Percentiles rank a stretch among this genome's conserved stretches.
These are phyloP conservation scores for Dromaius novaehollandiae DNA, from an alignment of 2,113 vertebrate species.

Conservation along the genomic window DNA sequence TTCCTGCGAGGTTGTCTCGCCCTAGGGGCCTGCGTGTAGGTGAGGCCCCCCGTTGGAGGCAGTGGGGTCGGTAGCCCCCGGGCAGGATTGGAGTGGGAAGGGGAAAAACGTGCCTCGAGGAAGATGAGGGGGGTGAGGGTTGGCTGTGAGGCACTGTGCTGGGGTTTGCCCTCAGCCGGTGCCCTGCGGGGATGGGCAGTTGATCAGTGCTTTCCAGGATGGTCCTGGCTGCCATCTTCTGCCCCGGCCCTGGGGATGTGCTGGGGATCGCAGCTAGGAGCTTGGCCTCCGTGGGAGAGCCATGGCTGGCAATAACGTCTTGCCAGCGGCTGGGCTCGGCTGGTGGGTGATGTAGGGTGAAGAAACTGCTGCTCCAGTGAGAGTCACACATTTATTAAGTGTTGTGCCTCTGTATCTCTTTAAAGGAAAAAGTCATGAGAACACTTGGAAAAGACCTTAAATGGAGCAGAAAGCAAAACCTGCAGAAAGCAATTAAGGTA, in stretches of 20 bases:
- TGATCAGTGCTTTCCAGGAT: neutral
- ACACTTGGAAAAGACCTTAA: conserved; percentile 8
- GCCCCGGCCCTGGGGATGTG: neutral
- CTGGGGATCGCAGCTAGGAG: no score
- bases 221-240: neutral
- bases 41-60: fast-evolving
- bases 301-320: neutral
- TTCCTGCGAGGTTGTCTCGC: neutral
- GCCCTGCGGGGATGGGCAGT: neutral
- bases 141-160: conserved; percentile 56
- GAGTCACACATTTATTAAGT: neutral
- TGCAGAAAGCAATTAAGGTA: neutral
- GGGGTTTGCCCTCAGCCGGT: neutral
- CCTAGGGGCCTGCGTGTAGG: no score
- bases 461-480: conserved; percentile 16
- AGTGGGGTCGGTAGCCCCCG: fast-evolving
- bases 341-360: neutral
- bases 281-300: neutral
- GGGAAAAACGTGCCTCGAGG: neutral
- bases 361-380: neutral
- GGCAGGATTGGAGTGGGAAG: conserved; percentile 10
- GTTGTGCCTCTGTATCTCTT: neutral
- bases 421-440: conserved; percentile 49
- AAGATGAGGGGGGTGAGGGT: conserved; percentile 17
- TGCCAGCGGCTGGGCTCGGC: neutral